These are phyloP conservation scores for Paralichthys olivaceus DNA, from an alignment of 2,113 vertebrate species.

Conservation along the genomic window DNA sequence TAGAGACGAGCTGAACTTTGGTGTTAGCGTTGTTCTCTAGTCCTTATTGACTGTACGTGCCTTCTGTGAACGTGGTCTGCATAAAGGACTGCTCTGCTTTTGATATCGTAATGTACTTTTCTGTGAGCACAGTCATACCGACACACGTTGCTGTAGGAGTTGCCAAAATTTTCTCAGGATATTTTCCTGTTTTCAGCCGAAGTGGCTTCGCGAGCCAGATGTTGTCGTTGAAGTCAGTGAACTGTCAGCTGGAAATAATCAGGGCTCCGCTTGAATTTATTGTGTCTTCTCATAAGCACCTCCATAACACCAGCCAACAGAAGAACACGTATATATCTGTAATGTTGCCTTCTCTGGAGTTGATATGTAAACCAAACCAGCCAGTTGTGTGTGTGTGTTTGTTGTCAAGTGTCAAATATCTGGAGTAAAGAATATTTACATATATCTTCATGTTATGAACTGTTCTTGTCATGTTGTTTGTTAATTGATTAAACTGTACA, in stretches of 20 bases:
- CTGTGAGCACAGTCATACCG: slow-evolving; percentile 11
- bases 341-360: slow-evolving; percentile 12
- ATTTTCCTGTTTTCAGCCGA: not conserved
- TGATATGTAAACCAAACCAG: slow-evolving; percentile 8
- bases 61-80: slow-evolving; percentile 48
- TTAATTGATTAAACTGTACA: not conserved
- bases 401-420: not conserved
- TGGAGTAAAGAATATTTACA: slow-evolving; percentile 17
- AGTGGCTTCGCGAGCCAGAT: not conserved
- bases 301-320: slow-evolving; percentile 20
- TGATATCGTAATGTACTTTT: slow-evolving; percentile 14
- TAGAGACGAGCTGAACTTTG: not conserved
- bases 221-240: slow-evolving; percentile 11
- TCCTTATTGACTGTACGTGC: slow-evolving; percentile 42
- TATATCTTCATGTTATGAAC: not conserved
- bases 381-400: not conserved
- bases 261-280: not conserved
- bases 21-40: slow-evolving; percentile 18
- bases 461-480: slow-evolving; percentile 9
- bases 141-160: slow-evolving; percentile 13
- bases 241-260: not conserved
- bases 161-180: not conserved
- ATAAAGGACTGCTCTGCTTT: slow-evolving; percentile 20
- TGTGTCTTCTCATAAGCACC: slow-evolving; percentile 1
- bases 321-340: slow-evolving; percentile 19